Evolutionary conservation across 2,797 vertebrate genomes (phyloP), one percentile per base, ranked within the genome.

Genomic region (Lepilemur ruficaudatus): DNA sequence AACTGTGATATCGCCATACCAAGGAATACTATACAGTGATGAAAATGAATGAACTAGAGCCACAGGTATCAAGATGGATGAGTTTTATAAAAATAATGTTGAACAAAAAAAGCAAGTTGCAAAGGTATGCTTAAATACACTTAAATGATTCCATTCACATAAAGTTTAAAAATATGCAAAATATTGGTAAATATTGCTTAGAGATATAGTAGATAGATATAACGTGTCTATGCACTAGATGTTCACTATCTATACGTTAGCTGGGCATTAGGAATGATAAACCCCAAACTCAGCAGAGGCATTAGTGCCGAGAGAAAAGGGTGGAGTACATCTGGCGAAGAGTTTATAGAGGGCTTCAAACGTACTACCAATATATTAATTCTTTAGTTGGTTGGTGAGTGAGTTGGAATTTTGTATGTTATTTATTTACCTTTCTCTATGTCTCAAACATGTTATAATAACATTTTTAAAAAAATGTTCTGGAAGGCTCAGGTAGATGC

Each of bases 381-480:
- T 81, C 28, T 67, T 76, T 73, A 46, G 32, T 72, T 67, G 50
- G 55, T 79, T 92, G n/a, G 13, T 32, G 10, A 82, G 20, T 85
- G 41, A 83, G 41, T 76, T 78, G 63, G 52, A 75, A 94, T 95
- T 82, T 95, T 46, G 61, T 80, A 35, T 46, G 15, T 81, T 65
- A 73, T 70, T 96, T 94, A 52, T 57, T 75, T 78, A 86, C 22
- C n/a, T 63, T 94, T 93, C 25, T 87, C 9, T 78, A 55, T 81
- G 59, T 76, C 25, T 93, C 35, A 61, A 93, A 61, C 65, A 91
- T 20, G 0, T 55, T 89, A 18, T 80, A 65, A 79, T 85, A 69
- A 95, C 85, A 73, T 72, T 57, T 59, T 28, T 20, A 81, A 86
- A 46, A 82, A 83, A 93, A 38, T 88, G 4, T 35, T 91, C 59